A percentile compares a stretch with the other conserved stretches of the same genome.
Evolutionary conservation across 2,797 vertebrate species (phyloP).

Genomic region (Margarornis squamiger): DNA sequence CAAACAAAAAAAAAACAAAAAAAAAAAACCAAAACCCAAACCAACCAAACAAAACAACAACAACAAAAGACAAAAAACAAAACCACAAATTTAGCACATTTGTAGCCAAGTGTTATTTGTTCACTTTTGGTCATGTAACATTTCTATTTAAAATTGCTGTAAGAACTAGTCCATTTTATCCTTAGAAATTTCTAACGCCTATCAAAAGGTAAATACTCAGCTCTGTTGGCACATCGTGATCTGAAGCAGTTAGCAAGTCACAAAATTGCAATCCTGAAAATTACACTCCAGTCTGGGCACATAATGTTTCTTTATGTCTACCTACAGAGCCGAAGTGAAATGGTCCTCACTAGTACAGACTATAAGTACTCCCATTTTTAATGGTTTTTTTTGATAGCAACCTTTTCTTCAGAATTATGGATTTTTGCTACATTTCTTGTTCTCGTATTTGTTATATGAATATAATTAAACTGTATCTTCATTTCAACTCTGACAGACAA

Average conservation of each 20-base stretch:
- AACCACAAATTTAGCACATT: not conserved
- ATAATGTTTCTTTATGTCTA: not conserved
- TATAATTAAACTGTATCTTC: not conserved
- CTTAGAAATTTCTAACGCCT: not conserved
- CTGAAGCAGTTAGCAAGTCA: not conserved
- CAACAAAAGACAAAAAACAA: not conserved
- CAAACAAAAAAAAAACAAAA: not conserved
- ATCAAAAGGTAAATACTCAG: not conserved
- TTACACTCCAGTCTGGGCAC: not conserved
- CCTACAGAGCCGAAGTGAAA: not conserved
- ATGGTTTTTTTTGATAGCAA: not conserved
- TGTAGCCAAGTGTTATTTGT: not conserved
- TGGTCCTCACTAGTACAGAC: accelerated
- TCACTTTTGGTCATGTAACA: not conserved
- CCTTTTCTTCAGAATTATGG: not conserved
- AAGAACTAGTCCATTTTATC: not conserved
- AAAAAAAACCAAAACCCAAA: too few species aligned
- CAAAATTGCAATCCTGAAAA: not conserved
- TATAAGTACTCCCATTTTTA: not conserved
- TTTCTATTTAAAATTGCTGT: not conserved
- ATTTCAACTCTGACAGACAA: not conserved
- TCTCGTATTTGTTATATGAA: not conserved
- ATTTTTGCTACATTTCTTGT: not conserved
- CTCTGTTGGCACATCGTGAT: not conserved
- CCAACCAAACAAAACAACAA: too few species aligned